Percentiles rank a stretch among this genome's conserved stretches.
Conservation (phyloP, 2,888 invertebrate genomes). For the Phlogophora meticulosa region DNA sequence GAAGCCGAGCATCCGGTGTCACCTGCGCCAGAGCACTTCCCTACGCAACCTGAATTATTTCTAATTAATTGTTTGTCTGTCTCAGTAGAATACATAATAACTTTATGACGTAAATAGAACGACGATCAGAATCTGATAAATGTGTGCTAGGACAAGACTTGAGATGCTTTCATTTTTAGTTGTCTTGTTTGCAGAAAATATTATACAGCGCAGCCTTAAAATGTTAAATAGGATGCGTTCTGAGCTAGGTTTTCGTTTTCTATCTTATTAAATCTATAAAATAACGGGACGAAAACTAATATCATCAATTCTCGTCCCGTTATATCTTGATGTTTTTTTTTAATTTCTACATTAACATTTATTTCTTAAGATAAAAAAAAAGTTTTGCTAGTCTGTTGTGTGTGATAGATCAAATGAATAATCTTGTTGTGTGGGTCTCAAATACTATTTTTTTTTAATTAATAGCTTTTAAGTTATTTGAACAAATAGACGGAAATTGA, state of each 20-base stretch:
- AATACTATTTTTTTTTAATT: no score
- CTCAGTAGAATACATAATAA: slow-evolving; percentile 54
- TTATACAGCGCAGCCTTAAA: slow-evolving; percentile 37
- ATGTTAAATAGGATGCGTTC: slow-evolving; percentile 18
- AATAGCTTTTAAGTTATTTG: no score
- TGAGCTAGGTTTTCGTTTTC: slow-evolving; percentile 25
- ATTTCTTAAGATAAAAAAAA: slow-evolving; percentile 6
- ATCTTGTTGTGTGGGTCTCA: no score
- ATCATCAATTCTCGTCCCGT: no score
- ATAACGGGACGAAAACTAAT: slow-evolving; percentile 20
- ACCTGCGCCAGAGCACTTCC: slow-evolving; percentile 73
- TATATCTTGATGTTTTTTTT: slow-evolving; percentile 12
- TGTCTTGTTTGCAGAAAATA: slow-evolving; percentile 33
- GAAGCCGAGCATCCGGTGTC: slow-evolving; percentile 76
- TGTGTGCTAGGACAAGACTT: slow-evolving; percentile 39
- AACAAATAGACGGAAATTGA: no score
- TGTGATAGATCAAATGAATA: no score
- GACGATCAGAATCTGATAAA: slow-evolving; percentile 33
- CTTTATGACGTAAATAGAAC: slow-evolving; percentile 54
- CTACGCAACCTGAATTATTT: slow-evolving; percentile 72
- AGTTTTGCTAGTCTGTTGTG: no score
- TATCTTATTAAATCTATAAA: slow-evolving; percentile 1
- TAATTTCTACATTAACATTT: slow-evolving; percentile 5
- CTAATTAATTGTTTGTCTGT: slow-evolving; percentile 61
- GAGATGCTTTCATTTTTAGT: slow-evolving; percentile 50